A percentile compares a stretch with the other conserved stretches of the same genome.
phyloP scores from a whole-genome alignment of 2,797 vertebrate species.

The Erithacus rubecula region DNA sequence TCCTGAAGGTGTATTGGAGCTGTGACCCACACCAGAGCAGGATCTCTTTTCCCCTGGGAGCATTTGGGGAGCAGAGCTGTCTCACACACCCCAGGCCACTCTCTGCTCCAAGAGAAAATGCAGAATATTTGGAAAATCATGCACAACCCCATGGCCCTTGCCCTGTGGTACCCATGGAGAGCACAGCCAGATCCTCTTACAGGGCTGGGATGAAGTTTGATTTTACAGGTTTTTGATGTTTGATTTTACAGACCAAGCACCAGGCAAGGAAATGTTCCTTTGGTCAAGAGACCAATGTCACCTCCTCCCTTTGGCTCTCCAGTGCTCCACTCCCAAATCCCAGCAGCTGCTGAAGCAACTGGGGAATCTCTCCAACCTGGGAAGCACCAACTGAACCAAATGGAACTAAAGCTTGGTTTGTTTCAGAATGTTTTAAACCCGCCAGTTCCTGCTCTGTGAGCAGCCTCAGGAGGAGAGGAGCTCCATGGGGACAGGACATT shows the following conservation, averaged over 20 bases:
- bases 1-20: neutral
- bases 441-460: neutral
- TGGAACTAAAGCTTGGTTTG: neutral
- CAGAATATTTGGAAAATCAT: neutral
- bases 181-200: neutral
- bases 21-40: rapidly evolving
- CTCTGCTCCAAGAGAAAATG: neutral
- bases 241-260: neutral
- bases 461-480: neutral
- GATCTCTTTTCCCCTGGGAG: neutral
- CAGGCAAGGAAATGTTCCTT: neutral
- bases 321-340: neutral
- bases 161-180: constrained; percentile 32
- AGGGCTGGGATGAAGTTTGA: constrained; percentile 15
- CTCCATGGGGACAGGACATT: rapidly evolving
- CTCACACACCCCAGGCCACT: too few species aligned
- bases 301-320: neutral
- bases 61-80: rapidly evolving
- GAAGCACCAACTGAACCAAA: neutral
- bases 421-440: neutral
- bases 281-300: neutral
- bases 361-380: neutral
- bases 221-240: neutral
- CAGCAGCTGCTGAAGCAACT: neutral
- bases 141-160: neutral